Percentiles rank a stretch among this genome's conserved stretches.
These are phyloP conservation scores for Microcebus ravelobensis DNA, from an alignment of 2,113 vertebrate genomes.

Conservation along the genomic window DNA sequence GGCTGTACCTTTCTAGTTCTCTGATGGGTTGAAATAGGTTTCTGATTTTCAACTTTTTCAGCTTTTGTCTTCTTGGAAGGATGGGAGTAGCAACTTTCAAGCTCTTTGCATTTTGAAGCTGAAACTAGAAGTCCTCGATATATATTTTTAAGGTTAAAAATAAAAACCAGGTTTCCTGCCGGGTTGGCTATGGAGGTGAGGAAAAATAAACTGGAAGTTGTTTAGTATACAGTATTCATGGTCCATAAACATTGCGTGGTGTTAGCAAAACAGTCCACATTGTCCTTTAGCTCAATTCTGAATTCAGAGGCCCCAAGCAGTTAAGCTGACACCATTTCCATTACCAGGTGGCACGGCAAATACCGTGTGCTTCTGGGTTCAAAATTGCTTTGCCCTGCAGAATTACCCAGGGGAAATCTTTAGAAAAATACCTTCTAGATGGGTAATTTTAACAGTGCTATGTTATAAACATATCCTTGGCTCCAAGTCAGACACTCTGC, in stretches of 20 bases:
- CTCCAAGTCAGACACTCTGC: rapidly evolving
- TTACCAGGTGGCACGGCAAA: background rate
- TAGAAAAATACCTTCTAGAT: background rate
- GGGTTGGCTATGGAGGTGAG: too few relatives aligned
- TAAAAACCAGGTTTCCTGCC: background rate
- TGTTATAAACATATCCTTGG: background rate
- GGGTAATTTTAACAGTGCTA: background rate
- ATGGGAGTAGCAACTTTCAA: background rate
- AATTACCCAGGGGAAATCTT: conserved; percentile 12
- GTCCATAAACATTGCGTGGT: background rate
- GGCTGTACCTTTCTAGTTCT: background rate
- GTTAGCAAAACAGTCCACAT: background rate
- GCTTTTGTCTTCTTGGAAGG: background rate
- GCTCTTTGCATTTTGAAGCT: background rate
- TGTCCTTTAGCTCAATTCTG: rapidly evolving
- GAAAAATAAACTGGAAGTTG: background rate
- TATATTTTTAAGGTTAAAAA: background rate
- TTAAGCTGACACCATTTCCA: background rate
- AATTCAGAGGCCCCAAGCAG: background rate
- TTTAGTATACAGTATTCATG: background rate
- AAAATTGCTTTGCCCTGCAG: conserved; percentile 8
- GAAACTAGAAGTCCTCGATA: background rate
- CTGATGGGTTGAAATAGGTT: background rate
- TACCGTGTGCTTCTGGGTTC: background rate
- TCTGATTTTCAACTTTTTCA: background rate